These are phyloP conservation scores for Lasioglossum villosulum DNA, from an alignment of 2,888 invertebrate genomes.

Conservation along the genomic window DNA sequence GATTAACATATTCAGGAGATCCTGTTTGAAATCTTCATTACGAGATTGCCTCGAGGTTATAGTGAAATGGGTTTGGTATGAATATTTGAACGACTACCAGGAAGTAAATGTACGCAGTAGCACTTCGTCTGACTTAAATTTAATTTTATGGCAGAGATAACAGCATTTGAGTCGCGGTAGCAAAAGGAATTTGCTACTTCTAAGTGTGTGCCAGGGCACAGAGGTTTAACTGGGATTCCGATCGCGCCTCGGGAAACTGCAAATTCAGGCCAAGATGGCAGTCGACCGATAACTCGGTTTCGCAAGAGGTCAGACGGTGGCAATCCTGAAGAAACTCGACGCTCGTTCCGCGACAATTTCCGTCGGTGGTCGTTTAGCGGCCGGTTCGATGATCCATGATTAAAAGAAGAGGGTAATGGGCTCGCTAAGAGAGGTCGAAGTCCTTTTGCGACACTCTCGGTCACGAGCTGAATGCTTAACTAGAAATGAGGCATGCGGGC, in stretches of 20 bases:
- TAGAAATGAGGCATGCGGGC: slow-evolving; percentile 42
- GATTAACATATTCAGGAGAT: no score
- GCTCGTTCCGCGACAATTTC: slow-evolving; percentile 17
- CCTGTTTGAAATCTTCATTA: neutral
- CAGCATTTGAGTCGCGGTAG: neutral
- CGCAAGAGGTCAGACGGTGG: slow-evolving; percentile 17
- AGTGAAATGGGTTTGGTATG: neutral
- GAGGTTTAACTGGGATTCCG: neutral
- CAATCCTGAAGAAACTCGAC: neutral
- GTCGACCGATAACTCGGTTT: slow-evolving; percentile 30
- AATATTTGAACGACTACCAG: neutral
- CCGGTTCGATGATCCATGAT: slow-evolving; percentile 3
- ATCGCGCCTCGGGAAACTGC: neutral
- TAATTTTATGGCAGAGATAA: neutral
- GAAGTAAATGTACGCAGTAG: no score
- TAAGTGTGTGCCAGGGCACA: neutral
- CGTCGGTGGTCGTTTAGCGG: neutral
- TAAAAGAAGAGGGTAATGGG: slow-evolving; percentile 59
- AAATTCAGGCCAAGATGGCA: neutral
- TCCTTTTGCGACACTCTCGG: slow-evolving; percentile 48
- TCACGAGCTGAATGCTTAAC: slow-evolving; percentile 56
- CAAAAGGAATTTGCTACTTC: neutral
- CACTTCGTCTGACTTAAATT: neutral
- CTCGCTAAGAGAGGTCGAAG: slow-evolving; percentile 9
- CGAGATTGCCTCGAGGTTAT: neutral